A percentile compares a stretch with the other conserved stretches of the same genome.
These are phyloP conservation scores for Elymnias hypermnestra DNA, from an alignment of 1,140 invertebrate genomes.

Conservation along the genomic window DNA sequence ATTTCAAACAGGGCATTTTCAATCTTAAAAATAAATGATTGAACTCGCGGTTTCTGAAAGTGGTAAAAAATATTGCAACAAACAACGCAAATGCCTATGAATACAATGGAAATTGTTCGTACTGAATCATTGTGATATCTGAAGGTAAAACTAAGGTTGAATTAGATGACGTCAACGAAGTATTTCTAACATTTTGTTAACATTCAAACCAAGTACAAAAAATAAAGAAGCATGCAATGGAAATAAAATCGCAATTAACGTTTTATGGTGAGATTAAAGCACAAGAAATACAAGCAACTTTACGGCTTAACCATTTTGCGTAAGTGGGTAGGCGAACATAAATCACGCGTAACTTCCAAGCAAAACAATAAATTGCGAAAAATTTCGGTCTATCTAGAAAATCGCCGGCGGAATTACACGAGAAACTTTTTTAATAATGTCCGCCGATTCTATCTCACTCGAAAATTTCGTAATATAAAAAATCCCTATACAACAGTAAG, in stretches of 20 bases:
- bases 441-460: conserved; percentile 61
- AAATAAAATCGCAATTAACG: not conserved
- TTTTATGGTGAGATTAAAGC: not conserved
- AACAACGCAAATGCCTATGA: not conserved
- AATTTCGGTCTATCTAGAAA: conserved; percentile 39
- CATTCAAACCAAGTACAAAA: not conserved
- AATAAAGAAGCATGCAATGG: not conserved
- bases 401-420: conserved; percentile 50
- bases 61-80: not conserved
- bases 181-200: conserved; percentile 4
- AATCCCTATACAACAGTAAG: conserved; percentile 53
- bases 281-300: not conserved
- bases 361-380: conserved; percentile 40
- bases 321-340: not conserved
- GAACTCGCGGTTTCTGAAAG: too few species aligned
- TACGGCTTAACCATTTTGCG: too few species aligned
- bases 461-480: conserved; percentile 66
- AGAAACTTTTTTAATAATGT: conserved; percentile 72
- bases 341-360: not conserved
- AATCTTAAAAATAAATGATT: too few species aligned
- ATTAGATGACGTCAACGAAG: not conserved
- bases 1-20: too few species aligned
- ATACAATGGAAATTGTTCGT: not conserved
- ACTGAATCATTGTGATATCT: not conserved
- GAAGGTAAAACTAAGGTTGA: conserved; percentile 1